Percentiles rank a stretch among this genome's conserved stretches.
Conservation (phyloP, 2,888 invertebrate genomes). For the Anthoptus insignis region DNA sequence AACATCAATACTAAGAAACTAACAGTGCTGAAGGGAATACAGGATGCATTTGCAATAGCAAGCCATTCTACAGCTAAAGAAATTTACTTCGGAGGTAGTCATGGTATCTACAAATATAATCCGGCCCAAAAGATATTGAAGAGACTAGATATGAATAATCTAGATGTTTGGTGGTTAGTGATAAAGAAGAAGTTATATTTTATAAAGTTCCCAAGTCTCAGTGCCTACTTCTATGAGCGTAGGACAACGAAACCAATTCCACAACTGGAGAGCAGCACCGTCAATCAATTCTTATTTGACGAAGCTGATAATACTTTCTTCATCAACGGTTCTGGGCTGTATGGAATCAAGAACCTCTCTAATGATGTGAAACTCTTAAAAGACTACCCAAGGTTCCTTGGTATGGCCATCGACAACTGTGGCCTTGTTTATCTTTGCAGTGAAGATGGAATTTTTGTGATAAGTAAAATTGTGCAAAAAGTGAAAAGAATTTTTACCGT, state of each 20-base stretch:
- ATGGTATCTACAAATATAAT: constrained; percentile 73
- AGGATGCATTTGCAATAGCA: constrained; percentile 74
- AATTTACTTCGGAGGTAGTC: constrained; percentile 74
- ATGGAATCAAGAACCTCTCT: constrained; percentile 58
- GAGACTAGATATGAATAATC: constrained; percentile 60
- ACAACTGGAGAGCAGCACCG: constrained; percentile 54
- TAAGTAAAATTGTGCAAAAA: constrained; percentile 64
- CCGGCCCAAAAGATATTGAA: constrained; percentile 56
- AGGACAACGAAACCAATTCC: constrained; percentile 56
- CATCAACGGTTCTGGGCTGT: constrained; percentile 71
- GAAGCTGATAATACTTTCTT: constrained; percentile 66
- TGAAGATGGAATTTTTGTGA: constrained; percentile 71
- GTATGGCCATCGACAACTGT: constrained; percentile 66
- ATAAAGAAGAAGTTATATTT: constrained; percentile 67
- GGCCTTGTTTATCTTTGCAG: constrained; percentile 67
- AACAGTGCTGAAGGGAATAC: constrained; percentile 70
- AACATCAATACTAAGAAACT: constrained; percentile 64
- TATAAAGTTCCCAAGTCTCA: constrained; percentile 71
- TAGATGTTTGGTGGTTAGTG: constrained; percentile 78
- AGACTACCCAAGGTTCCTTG: constrained; percentile 63
- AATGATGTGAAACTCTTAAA: constrained; percentile 56
- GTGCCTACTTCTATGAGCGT: constrained; percentile 64
- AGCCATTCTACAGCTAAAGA: constrained; percentile 56
- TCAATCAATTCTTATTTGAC: constrained; percentile 75
- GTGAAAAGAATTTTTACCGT: constrained; percentile 64